phyloP scores from a whole-genome alignment of 2,888 invertebrate genomes.

The Ecliptopera silaceata region DNA sequence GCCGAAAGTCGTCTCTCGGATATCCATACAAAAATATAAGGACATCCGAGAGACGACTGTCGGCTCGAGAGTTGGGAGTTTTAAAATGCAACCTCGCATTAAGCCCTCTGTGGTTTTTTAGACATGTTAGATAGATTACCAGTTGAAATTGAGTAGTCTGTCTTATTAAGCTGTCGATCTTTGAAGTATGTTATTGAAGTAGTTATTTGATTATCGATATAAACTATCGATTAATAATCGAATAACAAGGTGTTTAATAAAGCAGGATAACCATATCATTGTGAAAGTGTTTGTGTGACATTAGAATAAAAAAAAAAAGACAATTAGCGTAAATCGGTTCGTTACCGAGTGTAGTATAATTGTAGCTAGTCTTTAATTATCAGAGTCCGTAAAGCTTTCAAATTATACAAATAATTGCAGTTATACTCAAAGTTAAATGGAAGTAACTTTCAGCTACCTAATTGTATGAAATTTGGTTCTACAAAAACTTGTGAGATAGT shows the following conservation, averaged over 20 bases:
- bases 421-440: not conserved
- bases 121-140: not conserved
- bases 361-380: constrained; percentile 58
- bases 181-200: constrained; percentile 5
- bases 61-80: no score
- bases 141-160: constrained; percentile 10
- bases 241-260: not conserved
- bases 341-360: constrained; percentile 24
- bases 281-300: constrained; percentile 43
- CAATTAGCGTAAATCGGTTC: constrained; percentile 34
- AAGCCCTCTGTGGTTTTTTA: no score
- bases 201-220: not conserved
- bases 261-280: constrained; percentile 59
- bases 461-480: no score
- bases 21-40: no score
- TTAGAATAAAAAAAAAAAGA: constrained; percentile 51
- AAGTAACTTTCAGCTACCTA: not conserved
- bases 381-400: constrained; percentile 47
- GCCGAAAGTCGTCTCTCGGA: no score
- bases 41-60: no score
- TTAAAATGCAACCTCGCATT: no score
- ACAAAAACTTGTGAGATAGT: not conserved
- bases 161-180: constrained; percentile 7
- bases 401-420: constrained; percentile 4
- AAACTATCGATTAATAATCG: not conserved